phyloP scores from a whole-genome alignment of 2,113 vertebrate species.

The Phylloscopus trochiloides region DNA sequence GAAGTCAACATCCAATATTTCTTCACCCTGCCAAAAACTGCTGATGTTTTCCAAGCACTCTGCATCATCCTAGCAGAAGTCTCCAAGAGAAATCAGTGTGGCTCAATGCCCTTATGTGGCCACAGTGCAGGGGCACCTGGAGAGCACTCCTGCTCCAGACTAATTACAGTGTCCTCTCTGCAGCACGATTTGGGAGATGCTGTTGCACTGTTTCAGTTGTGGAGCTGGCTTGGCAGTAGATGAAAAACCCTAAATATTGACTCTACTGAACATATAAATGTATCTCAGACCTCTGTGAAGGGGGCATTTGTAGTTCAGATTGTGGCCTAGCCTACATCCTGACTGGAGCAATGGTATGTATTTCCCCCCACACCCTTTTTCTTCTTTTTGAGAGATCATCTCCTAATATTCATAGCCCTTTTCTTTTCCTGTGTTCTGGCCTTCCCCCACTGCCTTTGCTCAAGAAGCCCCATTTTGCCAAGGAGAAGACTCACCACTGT shows the following conservation, averaged over 20 bases:
- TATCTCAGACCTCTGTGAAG: background rate
- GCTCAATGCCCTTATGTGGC: background rate
- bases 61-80: background rate
- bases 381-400: background rate
- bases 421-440: background rate
- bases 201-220: background rate
- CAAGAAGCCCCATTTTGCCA: background rate
- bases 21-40: background rate
- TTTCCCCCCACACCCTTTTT: accelerated
- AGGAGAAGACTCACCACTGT: background rate
- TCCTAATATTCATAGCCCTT: background rate
- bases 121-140: background rate
- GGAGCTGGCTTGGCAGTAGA: background rate
- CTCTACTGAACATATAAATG: accelerated
- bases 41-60: background rate
- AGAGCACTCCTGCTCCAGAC: background rate
- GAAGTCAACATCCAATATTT: background rate
- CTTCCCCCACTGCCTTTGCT: background rate
- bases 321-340: background rate
- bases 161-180: background rate
- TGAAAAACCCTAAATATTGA: background rate
- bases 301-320: background rate
- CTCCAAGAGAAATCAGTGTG: background rate
- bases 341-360: background rate
- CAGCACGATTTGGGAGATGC: background rate